phyloP scores from a whole-genome alignment of 2,113 vertebrate genomes.

The Gnathonemus echidnorhynchus region DNA sequence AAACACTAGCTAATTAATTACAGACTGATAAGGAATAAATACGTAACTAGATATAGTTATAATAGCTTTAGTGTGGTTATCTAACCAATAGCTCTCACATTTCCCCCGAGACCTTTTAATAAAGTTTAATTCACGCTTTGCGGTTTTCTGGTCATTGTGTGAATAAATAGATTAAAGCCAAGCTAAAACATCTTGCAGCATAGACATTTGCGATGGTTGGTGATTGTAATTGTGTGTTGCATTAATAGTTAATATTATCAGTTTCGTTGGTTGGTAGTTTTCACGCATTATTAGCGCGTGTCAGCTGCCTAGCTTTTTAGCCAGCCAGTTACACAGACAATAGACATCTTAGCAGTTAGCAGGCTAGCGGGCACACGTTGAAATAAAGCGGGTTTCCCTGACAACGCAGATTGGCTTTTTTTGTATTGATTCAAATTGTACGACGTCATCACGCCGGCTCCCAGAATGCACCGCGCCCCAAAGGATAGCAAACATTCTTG shows the following conservation, averaged over 20 bases:
- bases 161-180: neutral
- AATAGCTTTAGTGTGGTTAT: neutral
- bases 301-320: neutral
- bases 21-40: neutral
- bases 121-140: neutral
- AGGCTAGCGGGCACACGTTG: neutral
- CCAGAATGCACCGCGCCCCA: conserved; percentile 60
- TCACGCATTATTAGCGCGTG: neutral
- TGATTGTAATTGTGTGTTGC: neutral
- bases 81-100: neutral
- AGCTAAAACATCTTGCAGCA: neutral
- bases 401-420: conserved; percentile 52
- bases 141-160: neutral
- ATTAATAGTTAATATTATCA: neutral
- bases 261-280: neutral
- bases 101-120: neutral
- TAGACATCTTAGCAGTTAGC: neutral
- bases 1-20: neutral
- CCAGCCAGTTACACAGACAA: neutral
- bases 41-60: neutral
- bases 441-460: conserved; percentile 44
- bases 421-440: conserved; percentile 72
- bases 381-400: conserved; percentile 44
- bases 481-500: conserved; percentile 39
- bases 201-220: neutral